Conservation (phyloP, 2,113 vertebrate genomes). For the Herpailurus yagouaroundi region DNA sequence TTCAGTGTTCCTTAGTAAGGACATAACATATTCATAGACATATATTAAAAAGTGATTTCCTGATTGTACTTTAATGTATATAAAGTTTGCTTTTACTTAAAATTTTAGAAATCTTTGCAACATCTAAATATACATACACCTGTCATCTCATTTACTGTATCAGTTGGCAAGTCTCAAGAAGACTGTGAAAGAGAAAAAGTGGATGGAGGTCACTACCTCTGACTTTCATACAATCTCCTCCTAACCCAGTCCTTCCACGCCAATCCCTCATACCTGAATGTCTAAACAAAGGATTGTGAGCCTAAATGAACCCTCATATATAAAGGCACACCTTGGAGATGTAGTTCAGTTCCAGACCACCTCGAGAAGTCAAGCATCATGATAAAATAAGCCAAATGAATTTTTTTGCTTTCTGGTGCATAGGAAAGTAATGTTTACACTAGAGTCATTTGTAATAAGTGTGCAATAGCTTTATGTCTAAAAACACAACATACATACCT, state of each 20-base stretch:
- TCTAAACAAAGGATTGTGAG: background rate
- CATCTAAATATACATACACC: background rate
- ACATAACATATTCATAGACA: background rate
- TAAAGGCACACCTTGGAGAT: background rate
- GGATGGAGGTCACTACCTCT: background rate
- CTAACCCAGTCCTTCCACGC: background rate
- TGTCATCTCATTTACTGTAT: background rate
- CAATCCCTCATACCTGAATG: too few relatives aligned
- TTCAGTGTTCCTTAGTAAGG: background rate
- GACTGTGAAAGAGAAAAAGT: background rate
- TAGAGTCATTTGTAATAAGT: background rate
- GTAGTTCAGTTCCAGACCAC: background rate
- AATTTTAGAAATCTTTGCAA: background rate
- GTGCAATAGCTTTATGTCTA: background rate
- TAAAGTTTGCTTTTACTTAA: background rate
- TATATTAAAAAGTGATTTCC: background rate
- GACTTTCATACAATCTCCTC: background rate
- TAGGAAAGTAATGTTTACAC: background rate
- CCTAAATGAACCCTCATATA: background rate
- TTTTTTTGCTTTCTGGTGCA: background rate
- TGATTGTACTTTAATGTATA: background rate
- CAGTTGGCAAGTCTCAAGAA: background rate
- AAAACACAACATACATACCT: background rate
- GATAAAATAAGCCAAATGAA: background rate
- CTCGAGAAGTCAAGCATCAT: background rate